Evolutionary conservation across 2,797 vertebrate species (phyloP).

Genomic region (Sebastes umbrosus): DNA sequence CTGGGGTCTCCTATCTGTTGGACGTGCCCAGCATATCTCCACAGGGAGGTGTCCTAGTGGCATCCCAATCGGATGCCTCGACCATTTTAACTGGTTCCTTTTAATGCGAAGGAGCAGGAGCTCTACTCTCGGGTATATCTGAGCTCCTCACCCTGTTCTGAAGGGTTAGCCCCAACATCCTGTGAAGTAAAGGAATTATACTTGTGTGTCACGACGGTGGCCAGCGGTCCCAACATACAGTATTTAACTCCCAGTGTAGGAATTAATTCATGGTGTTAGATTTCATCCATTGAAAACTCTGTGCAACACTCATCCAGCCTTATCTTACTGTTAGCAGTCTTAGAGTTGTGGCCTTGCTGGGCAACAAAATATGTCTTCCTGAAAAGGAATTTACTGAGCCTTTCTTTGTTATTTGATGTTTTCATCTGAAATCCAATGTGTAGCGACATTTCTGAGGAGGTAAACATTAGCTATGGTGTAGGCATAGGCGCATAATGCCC

Average conservation of each 20-base stretch:
- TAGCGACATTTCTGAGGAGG: background rate
- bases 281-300: background rate
- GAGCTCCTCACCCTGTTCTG: background rate
- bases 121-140: background rate
- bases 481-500: background rate
- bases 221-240: too few relatives aligned
- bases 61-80: background rate
- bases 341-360: background rate
- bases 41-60: background rate
- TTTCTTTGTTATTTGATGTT: background rate
- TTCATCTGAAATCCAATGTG: background rate
- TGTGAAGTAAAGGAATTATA: background rate
- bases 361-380: background rate
- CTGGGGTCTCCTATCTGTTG: slow-evolving; percentile 19
- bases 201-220: background rate
- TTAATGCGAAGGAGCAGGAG: slow-evolving; percentile 5
- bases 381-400: background rate
- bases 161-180: background rate
- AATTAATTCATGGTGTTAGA: background rate
- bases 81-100: background rate
- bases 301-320: background rate
- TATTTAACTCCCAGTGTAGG: background rate
- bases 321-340: background rate
- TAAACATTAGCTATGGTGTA: background rate
- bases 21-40: slow-evolving; percentile 40